Conservation (phyloP, 2,797 vertebrate genomes). For the Graptemys geographica region DNA sequence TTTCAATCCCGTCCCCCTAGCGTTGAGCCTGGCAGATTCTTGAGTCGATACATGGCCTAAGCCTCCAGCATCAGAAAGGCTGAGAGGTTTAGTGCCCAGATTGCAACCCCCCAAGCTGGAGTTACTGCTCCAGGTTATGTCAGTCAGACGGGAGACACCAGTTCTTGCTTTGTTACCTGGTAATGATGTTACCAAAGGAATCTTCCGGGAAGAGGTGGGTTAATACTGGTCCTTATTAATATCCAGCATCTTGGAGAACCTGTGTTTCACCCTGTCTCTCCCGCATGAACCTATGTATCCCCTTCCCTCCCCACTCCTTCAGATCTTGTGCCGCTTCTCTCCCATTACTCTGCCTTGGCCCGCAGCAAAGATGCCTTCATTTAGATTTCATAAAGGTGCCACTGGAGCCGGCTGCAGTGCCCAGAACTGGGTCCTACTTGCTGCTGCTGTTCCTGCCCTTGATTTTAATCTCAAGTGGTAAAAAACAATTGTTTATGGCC, state of each 20-base stretch:
- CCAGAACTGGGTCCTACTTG: fast-evolving
- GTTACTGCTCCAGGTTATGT: fast-evolving
- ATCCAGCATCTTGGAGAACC: neutral
- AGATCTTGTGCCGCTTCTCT: neutral
- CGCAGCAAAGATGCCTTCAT: neutral
- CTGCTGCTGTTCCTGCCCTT: neutral
- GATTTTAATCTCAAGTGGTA: neutral
- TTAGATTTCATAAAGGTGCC: neutral
- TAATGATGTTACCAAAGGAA: neutral
- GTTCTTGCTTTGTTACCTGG: neutral
- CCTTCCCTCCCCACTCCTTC: neutral
- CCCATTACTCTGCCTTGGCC: neutral
- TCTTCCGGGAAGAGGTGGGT: neutral
- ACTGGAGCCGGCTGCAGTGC: too few relatives aligned
- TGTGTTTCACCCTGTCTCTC: neutral
- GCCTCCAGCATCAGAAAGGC: neutral
- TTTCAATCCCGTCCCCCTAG: neutral
- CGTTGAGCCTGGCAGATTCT: neutral
- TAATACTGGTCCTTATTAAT: neutral
- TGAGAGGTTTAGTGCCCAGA: fast-evolving
- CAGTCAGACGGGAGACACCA: too few relatives aligned
- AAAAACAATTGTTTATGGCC: neutral
- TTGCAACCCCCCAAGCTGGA: neutral
- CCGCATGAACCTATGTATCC: neutral
- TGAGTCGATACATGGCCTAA: neutral